Evolutionary conservation across 2,888 invertebrate species (phyloP), one percentile per base, ranked within the genome.

Genomic region (Herminia tarsipennalis): DNA sequence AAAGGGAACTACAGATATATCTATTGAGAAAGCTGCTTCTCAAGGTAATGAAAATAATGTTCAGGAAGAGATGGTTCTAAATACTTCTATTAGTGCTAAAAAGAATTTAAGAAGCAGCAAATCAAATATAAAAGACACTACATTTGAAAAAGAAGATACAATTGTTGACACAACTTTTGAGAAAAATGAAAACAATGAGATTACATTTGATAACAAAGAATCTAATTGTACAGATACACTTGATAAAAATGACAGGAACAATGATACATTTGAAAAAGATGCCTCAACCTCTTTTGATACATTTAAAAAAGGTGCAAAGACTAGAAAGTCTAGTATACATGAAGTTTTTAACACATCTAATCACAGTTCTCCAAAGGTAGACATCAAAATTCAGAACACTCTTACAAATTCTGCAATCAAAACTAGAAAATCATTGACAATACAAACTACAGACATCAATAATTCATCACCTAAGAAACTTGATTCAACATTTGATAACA

Each of bases 181-280:
- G 5, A 49, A 56, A 37, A 25, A 32, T 16, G 24, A 36, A n/a
- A 22, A 18, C 20, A 39, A 13, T n/a, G 18, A 57, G 18, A 3
- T 18, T 17, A 56, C 57, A 9, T 42, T 29, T 44, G 57, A 59
- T 8, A 52, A n/a, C n/a, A n/a, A 57, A 38, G 42, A 24, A 6
- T 22, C 4, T 27, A 17, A 39, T 4, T 16, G 17, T 1, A 10
- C 3, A 4, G 16, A 24, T 12, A 21, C 8, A 17, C 22, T 32
- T 24, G 64, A 73, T 30, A 71, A 62, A 41, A 55, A 46, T 40
- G 63, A 73, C 8, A 70, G 63, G 27, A 30, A 5, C 2, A 28
- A 43, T 34, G 51, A 54, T 17, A 45, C 44, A 22, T 52, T 43
- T 53, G 54, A 53, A 24, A 47, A 66, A 51, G 53, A 53, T 17